Percentiles rank a stretch among this genome's conserved stretches.
Conservation (phyloP, 1,140 invertebrate species). For the Leptinotarsa undecemlineata region DNA sequence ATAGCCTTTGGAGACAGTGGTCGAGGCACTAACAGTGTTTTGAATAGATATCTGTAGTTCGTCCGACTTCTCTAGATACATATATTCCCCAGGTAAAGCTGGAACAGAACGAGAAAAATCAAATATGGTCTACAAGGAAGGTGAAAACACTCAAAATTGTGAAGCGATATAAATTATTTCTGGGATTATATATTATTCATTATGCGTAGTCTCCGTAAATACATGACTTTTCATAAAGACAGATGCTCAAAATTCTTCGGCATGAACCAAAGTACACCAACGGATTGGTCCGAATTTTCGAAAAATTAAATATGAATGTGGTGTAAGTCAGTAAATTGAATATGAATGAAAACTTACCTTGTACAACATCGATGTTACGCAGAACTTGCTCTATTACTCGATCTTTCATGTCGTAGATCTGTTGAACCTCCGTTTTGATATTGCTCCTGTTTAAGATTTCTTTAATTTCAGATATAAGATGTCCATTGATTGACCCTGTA, state of each 20-base stretch:
- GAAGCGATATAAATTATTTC: too few relatives aligned
- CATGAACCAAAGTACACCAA: too few relatives aligned
- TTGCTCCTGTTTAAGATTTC: slow-evolving; percentile 14
- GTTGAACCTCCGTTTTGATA: neutral
- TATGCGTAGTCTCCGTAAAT: too few relatives aligned
- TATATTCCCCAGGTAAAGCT: slow-evolving; percentile 45
- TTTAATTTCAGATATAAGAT: slow-evolving; percentile 28
- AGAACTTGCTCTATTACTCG: slow-evolving; percentile 1
- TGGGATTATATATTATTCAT: neutral
- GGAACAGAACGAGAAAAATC: slow-evolving; percentile 22
- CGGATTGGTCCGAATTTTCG: too few relatives aligned
- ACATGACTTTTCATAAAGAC: too few relatives aligned
- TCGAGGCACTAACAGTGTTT: slow-evolving; percentile 39
- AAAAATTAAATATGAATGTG: too few relatives aligned
- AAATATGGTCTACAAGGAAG: too few relatives aligned
- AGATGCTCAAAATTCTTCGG: too few relatives aligned
- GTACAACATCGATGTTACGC: neutral
- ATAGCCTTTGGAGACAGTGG: slow-evolving; percentile 38
- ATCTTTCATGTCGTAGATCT: slow-evolving; percentile 11
- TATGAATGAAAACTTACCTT: neutral
- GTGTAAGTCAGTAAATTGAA: too few relatives aligned
- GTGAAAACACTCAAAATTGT: too few relatives aligned
- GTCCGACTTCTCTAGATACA: slow-evolving; percentile 49
- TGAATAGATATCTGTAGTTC: slow-evolving; percentile 40
- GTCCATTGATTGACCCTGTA: slow-evolving; percentile 41